Percentiles rank a stretch among this genome's conserved stretches.
phyloP scores from a whole-genome alignment of 1,140 invertebrate species.

The Laupala kohalensis region DNA sequence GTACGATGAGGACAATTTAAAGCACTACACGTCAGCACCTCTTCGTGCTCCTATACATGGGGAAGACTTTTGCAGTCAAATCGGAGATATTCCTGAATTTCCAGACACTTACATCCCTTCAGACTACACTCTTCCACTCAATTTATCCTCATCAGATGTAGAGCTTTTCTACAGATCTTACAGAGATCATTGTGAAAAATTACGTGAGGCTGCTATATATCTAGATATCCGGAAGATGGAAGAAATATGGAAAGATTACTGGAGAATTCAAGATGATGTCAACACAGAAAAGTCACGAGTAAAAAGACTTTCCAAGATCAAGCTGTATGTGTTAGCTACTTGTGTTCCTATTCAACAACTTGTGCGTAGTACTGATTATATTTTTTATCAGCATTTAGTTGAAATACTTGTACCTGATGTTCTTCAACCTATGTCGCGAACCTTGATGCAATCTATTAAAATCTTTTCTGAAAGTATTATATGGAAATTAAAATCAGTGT shows the following conservation, averaged over 20 bases:
- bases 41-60: slow-evolving; percentile 29
- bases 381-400: not conserved
- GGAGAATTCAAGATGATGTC: not conserved
- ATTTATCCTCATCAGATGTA: slow-evolving; percentile 64
- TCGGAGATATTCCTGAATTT: slow-evolving; percentile 65
- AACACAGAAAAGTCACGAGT: not conserved
- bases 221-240: not conserved
- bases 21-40: slow-evolving; percentile 2
- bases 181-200: slow-evolving; percentile 73
- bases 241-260: not conserved
- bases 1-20: slow-evolving; percentile 7
- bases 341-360: not conserved
- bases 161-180: slow-evolving; percentile 70
- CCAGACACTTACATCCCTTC: slow-evolving; percentile 59
- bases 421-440: not conserved
- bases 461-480: not conserved
- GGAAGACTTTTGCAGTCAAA: slow-evolving; percentile 67
- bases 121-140: slow-evolving; percentile 48
- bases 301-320: not conserved
- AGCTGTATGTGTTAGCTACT: not conserved
- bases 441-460: not conserved
- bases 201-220: not conserved
- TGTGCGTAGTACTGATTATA: not conserved
- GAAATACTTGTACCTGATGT: not conserved
- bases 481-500: not conserved